Conservation (phyloP, 2,113 vertebrate species). For the Bufo gargarizans region DNA sequence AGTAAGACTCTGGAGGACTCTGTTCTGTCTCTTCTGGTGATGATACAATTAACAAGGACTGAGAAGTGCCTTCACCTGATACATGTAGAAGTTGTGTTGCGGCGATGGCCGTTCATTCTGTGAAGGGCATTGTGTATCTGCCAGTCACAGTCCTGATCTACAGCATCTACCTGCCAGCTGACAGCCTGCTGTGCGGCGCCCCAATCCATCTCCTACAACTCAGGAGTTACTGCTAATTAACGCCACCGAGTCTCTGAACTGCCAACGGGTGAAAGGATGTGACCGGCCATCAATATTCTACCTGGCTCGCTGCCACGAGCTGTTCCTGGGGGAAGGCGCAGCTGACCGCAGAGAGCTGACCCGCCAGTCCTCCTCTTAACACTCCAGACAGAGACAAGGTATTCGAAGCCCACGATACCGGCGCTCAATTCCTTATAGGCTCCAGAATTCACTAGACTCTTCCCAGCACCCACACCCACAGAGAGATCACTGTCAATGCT, state of each 20-base stretch:
- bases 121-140: slow-evolving; percentile 52
- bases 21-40: slow-evolving; percentile 12
- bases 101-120: neutral
- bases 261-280: slow-evolving; percentile 52
- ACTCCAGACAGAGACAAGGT: slow-evolving; percentile 19
- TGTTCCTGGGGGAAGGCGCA: fast-evolving
- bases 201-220: slow-evolving; percentile 63
- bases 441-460: neutral
- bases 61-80: neutral
- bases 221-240: slow-evolving; percentile 71
- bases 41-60: neutral
- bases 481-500: no score
- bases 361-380: neutral
- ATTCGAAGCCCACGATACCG: neutral
- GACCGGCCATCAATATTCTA: slow-evolving; percentile 46
- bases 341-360: slow-evolving; percentile 1
- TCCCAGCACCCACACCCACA: no score
- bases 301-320: slow-evolving; percentile 21
- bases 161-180: slow-evolving; percentile 46
- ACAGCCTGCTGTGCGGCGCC: slow-evolving; percentile 66
- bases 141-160: slow-evolving; percentile 69
- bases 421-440: neutral
- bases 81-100: neutral
- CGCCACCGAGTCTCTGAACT: slow-evolving; percentile 62
- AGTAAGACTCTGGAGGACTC: neutral